Base-by-base conservation (phyloP, 2,113 vertebrate genomes). In the Pogonocichla stellata region DNA sequence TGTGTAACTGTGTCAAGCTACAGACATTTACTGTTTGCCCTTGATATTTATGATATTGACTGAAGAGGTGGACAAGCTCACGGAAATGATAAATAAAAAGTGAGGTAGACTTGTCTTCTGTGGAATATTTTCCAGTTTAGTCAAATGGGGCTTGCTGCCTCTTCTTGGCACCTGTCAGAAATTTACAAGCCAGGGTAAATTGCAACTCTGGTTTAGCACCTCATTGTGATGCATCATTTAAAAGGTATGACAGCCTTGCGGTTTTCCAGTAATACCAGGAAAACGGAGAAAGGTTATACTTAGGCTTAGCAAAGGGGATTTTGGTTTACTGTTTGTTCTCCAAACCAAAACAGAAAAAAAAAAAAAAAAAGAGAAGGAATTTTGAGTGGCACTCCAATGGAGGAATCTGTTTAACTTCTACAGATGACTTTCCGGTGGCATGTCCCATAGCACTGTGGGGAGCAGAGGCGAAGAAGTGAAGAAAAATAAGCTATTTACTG, bases 61-160 rank as follows among this genome's bases (percentile, higher is more conserved):
- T 80, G 86, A 97, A 87, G 60, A 95, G 62, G 80, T 45, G 38
- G 94, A 96, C 61, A 61, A 93, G 92, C 91, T 93, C 83, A 95
- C 4, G 10, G 96, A 98, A 97, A 95, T 78, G 61, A 96, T 93
- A 97, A 97, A 98, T 97, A 84, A 67, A 94, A 96, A 97, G 61
- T 87, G 92, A 97, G 94, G 94, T 95, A 95, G 95, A 87, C 92
- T 97, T 97, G 86, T 97, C 94, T 97, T 97, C 92, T 38, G 26
- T 92, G 80, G 83, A 97, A 97, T 96, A 97, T 97, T 98, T 98
- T 98, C 97, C 96, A 91, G 95, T 92, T 96, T 96, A 97, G 95
- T 80, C 86, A 96, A 97, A 94, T 94, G 84, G 77, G 87, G 67
- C 91, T 97, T 67, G 43, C 70, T 96, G 64, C 92, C 88, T 94